Evolutionary conservation across 2,113 vertebrate genomes (phyloP), one percentile per base, ranked within the genome.

Genomic region (Rhinoderma darwinii): DNA sequence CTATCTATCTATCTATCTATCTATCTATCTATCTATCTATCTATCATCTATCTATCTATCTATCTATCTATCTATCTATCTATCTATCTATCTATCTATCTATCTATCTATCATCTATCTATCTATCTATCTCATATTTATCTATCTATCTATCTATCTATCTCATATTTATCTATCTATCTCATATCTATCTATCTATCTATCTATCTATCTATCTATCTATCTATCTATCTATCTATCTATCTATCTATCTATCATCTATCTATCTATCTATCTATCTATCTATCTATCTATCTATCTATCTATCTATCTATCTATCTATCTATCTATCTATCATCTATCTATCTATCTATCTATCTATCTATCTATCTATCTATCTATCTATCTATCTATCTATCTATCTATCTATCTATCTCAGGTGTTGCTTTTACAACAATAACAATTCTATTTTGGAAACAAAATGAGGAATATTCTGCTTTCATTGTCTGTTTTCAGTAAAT

Each of bases 361-460:
- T 66, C n/a, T 66, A 15, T 9, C 17, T 7, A 27, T n/a, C 27
- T 54, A 54, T 54, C 25, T 63, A 63, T 63, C 61, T 63, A 63
- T 61, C 14, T 68, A 35, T 32, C 27, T 68, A 35, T 68, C 35
- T 39, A 18, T 68, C 30, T 35, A 20, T 68, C 66, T 68, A 18
- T 17, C 2, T 2, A 20, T 51, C 17, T 5, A 51, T 11, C 50
- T 11, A 51, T 50, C 2, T 50, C 47, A n/a, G n/a, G n/a, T n/a
- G n/a, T n/a, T n/a, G 14, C 37, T 79, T 79, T 81, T n/a, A 82
- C 79, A 82, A 82, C 79, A 82, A 82, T 82, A 27, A 20, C 39
- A 30, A 1, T 44, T 43, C 35, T 79, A 54, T 82, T 82, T 27
- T 66, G 79, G 41, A 82, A 61, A 82, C 56, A n/a, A 18, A n/a